Evolutionary conservation across 2,888 invertebrate species (phyloP).

Genomic region (Oligia fasciuncula): DNA sequence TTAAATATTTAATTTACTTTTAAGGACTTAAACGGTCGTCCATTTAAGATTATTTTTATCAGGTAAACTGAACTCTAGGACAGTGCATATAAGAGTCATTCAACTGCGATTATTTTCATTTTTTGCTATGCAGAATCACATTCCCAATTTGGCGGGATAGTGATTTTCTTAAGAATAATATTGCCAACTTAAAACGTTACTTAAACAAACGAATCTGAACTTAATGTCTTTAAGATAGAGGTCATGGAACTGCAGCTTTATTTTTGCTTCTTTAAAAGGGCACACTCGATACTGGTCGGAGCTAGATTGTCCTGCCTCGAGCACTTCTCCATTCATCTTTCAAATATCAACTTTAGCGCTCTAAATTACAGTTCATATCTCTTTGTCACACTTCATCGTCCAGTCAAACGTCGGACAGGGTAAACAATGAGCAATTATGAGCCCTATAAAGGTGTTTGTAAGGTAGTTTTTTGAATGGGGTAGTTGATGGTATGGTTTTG

Average conservation of each 20-base stretch:
- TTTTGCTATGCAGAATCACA: slow-evolving; percentile 71
- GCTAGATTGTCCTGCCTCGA: slow-evolving; percentile 78
- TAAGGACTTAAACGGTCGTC: slow-evolving; percentile 19
- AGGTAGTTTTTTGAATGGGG: slow-evolving; percentile 60
- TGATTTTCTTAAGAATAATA: slow-evolving; percentile 70
- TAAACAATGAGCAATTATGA: slow-evolving; percentile 49
- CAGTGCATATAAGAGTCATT: slow-evolving; percentile 36
- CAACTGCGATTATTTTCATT: slow-evolving; percentile 57
- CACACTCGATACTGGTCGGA: slow-evolving; percentile 75
- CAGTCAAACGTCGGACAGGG: slow-evolving; percentile 61
- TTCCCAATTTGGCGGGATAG: slow-evolving; percentile 77
- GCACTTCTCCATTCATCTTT: slow-evolving; percentile 58
- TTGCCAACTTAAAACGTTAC: slow-evolving; percentile 36
- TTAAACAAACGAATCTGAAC: slow-evolving; percentile 58
- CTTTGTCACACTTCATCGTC: slow-evolving; percentile 54
- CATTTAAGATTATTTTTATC: not conserved
- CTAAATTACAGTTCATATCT: slow-evolving; percentile 67
- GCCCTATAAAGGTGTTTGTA: slow-evolving; percentile 49
- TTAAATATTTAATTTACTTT: slow-evolving; percentile 49
- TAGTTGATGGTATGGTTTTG: slow-evolving; percentile 67
- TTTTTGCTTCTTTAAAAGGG: slow-evolving; percentile 74
- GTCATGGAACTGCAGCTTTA: slow-evolving; percentile 53
- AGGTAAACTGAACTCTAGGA: slow-evolving; percentile 39
- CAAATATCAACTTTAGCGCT: slow-evolving; percentile 67
- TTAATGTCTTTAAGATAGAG: slow-evolving; percentile 60